Base-by-base conservation (phyloP, 2,888 invertebrate genomes). In the Ptilodon capucinus region DNA sequence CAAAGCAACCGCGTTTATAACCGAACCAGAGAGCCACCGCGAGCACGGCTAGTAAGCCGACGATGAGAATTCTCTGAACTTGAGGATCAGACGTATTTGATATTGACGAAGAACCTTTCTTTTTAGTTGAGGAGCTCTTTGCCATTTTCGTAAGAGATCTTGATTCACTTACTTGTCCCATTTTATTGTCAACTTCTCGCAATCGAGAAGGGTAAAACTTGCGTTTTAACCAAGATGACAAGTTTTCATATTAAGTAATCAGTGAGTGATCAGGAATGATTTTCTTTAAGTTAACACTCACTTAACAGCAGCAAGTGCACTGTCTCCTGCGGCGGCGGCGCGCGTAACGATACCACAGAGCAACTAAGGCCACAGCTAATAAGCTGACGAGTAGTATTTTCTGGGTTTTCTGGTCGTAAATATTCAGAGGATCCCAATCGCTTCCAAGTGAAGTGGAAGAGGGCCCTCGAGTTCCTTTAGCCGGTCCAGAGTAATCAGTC, bases 21-120 rank as follows among this genome's bases (percentile, higher is more conserved):
- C 80, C 74, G 46, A 73, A 80, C 74, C 78, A 83, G 3, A 81
- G 58, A 1, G 73, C 76, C 28, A 81, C 17, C 1, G 67, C 64
- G 6, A 84, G 47, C 1, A 85, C 57, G 4, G 69, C 69, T 17
- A 86, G 51, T 1, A 81, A 46, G 0, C 68, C 74, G 7, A 76
- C 69, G 11, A 79, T 59, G 9, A 83, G 14, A 2, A 65, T 51
- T 30, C 64, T 70, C 61, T 81, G 81, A 8, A 79, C 52, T 61
- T 78, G 80, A 5, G 81, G 76, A 43, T 86, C 68, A 9, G 53
- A 46, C 16, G 72, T 42, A 25, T 42, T n/a, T 4, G 19, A 2
- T 19, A 6, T 18, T 18, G 18, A 8, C 19, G 55, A 41, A 11
- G 60, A 7, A 8, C 46, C 38, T 48, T 68, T 72, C 51, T 66